A percentile compares a stretch with the other conserved stretches of the same genome.
Conservation (phyloP, 2,113 vertebrate species). For the Apodemus speciosus region DNA sequence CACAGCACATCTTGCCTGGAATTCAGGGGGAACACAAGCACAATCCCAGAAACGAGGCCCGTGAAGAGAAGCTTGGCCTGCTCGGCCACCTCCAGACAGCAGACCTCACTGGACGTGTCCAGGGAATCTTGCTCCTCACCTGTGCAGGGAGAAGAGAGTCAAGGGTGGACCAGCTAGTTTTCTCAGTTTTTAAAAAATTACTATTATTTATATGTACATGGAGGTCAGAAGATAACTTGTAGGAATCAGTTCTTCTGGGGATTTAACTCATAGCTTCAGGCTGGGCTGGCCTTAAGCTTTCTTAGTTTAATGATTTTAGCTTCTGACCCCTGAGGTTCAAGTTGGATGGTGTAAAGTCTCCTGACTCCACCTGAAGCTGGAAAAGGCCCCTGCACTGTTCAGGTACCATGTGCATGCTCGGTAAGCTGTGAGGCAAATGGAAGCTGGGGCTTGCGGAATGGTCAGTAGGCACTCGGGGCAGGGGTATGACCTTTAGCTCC, state of each 20-base stretch:
- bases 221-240: background rate
- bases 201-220: background rate
- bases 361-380: background rate
- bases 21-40: constrained; percentile 87
- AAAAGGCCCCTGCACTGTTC: background rate
- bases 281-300: background rate
- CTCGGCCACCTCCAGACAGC: constrained; percentile 86
- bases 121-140: constrained; percentile 80
- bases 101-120: constrained; percentile 81
- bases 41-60: constrained; percentile 84
- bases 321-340: background rate
- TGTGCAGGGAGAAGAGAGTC: constrained; percentile 45
- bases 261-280: background rate
- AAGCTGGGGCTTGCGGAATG: background rate
- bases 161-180: background rate
- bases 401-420: no score
- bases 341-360: background rate
- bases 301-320: background rate
- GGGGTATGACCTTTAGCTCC: background rate
- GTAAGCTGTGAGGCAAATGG: background rate
- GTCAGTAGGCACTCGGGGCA: background rate
- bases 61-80: constrained; percentile 85
- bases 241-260: background rate
- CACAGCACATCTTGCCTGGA: constrained; percentile 85
- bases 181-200: background rate